These are phyloP conservation scores for Cladorhizidae sp. DNA, from an alignment of 37 sponge, comb jelly and placozoan genomes.

Conservation along the genomic window DNA sequence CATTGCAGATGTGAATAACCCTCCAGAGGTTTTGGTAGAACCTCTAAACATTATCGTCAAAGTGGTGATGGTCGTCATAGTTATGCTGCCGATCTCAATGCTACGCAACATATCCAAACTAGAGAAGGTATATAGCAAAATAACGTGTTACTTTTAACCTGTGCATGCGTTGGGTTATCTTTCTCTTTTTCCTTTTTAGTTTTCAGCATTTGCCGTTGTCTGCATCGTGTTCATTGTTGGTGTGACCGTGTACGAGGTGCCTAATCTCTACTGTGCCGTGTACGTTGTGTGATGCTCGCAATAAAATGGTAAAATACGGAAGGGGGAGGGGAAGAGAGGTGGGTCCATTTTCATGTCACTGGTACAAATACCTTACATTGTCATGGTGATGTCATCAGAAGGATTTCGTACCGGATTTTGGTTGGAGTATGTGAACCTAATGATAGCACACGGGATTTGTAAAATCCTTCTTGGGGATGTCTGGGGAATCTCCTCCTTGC, in stretches of 20 bases:
- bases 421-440: too few species aligned
- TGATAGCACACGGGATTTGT: too few species aligned
- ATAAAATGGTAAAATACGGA: background rate
- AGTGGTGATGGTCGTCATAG: constrained; percentile 21
- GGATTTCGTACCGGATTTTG: background rate
- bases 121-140: constrained; percentile 41
- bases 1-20: background rate
- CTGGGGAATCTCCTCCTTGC: too few species aligned
- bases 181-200: constrained; percentile 24
- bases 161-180: background rate
- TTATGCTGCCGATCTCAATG: constrained; percentile 67
- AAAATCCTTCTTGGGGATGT: too few species aligned
- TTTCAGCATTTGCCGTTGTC: constrained; percentile 59
- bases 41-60: constrained; percentile 37
- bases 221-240: constrained; percentile 27
- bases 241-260: constrained; percentile 37
- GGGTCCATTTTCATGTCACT: too few species aligned
- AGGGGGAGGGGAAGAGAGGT: too few species aligned
- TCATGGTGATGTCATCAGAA: too few species aligned
- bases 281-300: background rate
- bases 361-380: too few species aligned
- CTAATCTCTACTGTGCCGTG: constrained; percentile 51
- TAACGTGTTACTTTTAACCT: background rate
- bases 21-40: background rate
- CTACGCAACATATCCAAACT: constrained; percentile 65